A percentile compares a stretch with the other conserved stretches of the same genome.
Evolutionary conservation across 2,797 vertebrate genomes (phyloP).

Genomic region (Channallabes apus): DNA sequence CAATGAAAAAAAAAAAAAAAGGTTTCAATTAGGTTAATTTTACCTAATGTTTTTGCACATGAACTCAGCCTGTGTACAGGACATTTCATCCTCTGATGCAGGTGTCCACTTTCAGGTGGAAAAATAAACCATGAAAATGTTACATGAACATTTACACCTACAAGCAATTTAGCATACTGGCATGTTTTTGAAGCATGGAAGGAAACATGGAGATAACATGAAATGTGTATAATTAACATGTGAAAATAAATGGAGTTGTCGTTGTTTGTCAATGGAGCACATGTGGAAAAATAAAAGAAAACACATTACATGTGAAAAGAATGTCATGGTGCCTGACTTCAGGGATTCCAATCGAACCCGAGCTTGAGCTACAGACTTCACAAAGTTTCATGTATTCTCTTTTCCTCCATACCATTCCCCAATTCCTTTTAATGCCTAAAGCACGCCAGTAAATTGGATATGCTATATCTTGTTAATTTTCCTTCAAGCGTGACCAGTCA

Average conservation of each 20-base stretch:
- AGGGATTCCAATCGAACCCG: not conserved
- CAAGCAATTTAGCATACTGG: not conserved
- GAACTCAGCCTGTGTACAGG: too few relatives aligned
- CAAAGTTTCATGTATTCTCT: not conserved
- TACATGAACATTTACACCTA: not conserved
- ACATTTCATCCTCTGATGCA: too few relatives aligned
- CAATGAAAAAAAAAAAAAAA: not conserved
- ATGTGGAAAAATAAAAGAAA: not conserved
- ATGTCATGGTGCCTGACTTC: not conserved
- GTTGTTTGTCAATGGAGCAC: not conserved
- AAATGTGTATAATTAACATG: not conserved
- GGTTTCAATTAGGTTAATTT: too few relatives aligned
- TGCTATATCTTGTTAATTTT: not conserved
- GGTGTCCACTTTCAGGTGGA: too few relatives aligned
- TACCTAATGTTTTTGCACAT: too few relatives aligned
- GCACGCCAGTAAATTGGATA: not conserved
- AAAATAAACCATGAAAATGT: too few relatives aligned
- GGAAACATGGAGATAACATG: not conserved
- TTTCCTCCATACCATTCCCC: not conserved
- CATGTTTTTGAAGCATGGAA: not conserved
- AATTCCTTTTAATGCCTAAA: not conserved
- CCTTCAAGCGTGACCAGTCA: not conserved
- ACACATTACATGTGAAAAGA: not conserved
- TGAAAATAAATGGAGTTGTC: not conserved
- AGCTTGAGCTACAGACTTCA: not conserved